Percentiles rank a stretch among this genome's conserved stretches.
Conservation (phyloP, 1,140 invertebrate species). For the Diorhabda elongata region DNA sequence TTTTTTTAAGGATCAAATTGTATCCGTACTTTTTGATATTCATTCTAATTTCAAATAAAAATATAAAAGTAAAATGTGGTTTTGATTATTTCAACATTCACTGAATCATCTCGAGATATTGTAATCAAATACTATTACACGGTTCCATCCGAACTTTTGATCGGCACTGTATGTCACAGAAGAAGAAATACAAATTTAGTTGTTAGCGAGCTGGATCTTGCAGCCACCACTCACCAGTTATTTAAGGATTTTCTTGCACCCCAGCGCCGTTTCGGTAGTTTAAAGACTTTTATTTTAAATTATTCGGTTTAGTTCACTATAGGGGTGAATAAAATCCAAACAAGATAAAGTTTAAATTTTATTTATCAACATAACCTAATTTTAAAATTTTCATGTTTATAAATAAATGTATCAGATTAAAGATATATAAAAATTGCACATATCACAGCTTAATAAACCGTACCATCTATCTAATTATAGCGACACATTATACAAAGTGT, state of each 20-base stretch:
- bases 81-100: background rate
- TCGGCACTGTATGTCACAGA: too few species aligned
- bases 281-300: too few species aligned
- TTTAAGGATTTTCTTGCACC: too few species aligned
- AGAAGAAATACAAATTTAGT: too few species aligned
- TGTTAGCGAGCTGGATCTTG: too few species aligned
- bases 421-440: background rate
- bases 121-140: too few species aligned
- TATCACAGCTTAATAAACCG: background rate
- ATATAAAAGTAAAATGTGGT: background rate
- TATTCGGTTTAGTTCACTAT: too few species aligned
- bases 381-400: conserved; percentile 3
- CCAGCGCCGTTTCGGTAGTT: too few species aligned
- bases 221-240: too few species aligned
- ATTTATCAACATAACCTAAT: background rate
- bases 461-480: background rate
- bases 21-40: background rate
- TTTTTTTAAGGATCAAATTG: background rate
- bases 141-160: too few species aligned
- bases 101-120: too few species aligned
- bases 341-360: background rate
- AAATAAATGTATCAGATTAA: background rate
- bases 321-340: too few species aligned
- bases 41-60: background rate
- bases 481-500: background rate